Evolutionary conservation across 1,140 invertebrate species (phyloP).

Genomic region (Aphelenchoides fujianensis): DNA sequence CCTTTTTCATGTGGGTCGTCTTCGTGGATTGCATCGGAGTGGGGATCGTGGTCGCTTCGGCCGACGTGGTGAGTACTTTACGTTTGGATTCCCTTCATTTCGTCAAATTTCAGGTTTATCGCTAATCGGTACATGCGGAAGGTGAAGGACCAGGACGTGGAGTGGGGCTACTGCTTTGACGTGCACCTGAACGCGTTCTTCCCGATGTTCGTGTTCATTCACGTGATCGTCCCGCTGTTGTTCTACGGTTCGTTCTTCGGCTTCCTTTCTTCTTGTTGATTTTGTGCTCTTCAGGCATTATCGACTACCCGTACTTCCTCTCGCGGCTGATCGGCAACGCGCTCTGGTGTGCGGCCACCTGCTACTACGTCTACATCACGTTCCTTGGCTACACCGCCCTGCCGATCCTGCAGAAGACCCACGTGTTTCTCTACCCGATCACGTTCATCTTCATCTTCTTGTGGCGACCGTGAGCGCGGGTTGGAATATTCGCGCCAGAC

Average conservation of each 20-base stretch:
- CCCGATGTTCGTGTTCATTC: conserved; percentile 85
- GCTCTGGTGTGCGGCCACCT: conserved; percentile 83
- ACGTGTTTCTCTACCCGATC: conserved; percentile 80
- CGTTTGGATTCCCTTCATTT: conserved; percentile 23
- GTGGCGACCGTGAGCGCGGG: conserved; percentile 71
- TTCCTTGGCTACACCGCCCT: conserved; percentile 94
- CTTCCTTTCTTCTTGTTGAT: conserved; percentile 25
- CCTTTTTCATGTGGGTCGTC: conserved; percentile 85
- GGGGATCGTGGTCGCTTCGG: conserved; percentile 80
- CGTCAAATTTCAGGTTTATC: conserved; percentile 77
- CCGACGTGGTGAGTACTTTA: conserved; percentile 75
- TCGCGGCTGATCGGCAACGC: conserved; percentile 84
- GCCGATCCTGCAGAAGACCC: conserved; percentile 81
- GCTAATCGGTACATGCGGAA: conserved; percentile 81
- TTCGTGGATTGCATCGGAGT: conserved; percentile 88
- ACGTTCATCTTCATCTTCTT: conserved; percentile 77
- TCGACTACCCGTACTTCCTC: conserved; percentile 64
- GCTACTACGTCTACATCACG: conserved; percentile 94
- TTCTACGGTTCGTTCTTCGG: conserved; percentile 48
- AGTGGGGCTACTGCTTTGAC: conserved; percentile 98
- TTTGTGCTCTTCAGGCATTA: conserved; percentile 34
- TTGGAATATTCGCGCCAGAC: conserved; percentile 70
- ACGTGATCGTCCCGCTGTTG: conserved; percentile 71
- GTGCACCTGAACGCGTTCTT: conserved; percentile 98
- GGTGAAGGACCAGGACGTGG: conserved; percentile 76